phyloP scores from a whole-genome alignment of 2,888 invertebrate species.

The Troides oblongomaculatus region DNA sequence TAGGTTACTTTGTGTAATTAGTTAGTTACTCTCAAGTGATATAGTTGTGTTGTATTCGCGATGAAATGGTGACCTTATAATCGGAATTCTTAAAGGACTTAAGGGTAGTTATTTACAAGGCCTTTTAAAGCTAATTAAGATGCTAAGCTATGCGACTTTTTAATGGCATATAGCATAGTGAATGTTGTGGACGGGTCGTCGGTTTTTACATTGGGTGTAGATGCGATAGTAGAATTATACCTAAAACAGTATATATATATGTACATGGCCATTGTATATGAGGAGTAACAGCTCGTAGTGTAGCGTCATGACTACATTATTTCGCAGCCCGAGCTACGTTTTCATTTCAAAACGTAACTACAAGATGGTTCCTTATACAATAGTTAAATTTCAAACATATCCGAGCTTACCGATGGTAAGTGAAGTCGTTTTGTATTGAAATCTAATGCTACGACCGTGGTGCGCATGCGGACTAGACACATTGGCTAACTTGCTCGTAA shows the following conservation, averaged over 20 bases:
- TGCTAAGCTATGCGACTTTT: constrained; percentile 61
- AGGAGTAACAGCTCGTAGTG: constrained; percentile 51
- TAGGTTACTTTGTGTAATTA: constrained; percentile 55
- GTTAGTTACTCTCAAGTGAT: constrained; percentile 75
- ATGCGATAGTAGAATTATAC: constrained; percentile 38
- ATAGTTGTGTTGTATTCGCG: constrained; percentile 69
- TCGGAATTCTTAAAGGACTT: constrained; percentile 75
- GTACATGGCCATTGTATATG: constrained; percentile 53
- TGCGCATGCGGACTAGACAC: constrained; percentile 23
- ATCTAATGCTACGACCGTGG: constrained; percentile 3
- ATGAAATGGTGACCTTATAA: constrained; percentile 75
- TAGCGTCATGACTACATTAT: constrained; percentile 52
- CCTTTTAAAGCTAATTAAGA: constrained; percentile 69
- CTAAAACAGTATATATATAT: constrained; percentile 37
- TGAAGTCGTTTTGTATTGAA: constrained; percentile 5
- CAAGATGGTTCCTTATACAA: constrained; percentile 40
- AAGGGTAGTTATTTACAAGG: constrained; percentile 76
- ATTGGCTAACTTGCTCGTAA: constrained; percentile 2
- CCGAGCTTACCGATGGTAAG: constrained; percentile 30
- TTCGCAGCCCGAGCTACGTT: constrained; percentile 45
- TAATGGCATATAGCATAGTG: constrained; percentile 57
- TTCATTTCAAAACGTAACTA: constrained; percentile 37
- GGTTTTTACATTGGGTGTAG: constrained; percentile 41
- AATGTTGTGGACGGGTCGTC: constrained; percentile 58
- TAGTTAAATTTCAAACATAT: constrained; percentile 52